Conservation (phyloP, 2,888 invertebrate species). For the Chydorus sphaericus region DNA sequence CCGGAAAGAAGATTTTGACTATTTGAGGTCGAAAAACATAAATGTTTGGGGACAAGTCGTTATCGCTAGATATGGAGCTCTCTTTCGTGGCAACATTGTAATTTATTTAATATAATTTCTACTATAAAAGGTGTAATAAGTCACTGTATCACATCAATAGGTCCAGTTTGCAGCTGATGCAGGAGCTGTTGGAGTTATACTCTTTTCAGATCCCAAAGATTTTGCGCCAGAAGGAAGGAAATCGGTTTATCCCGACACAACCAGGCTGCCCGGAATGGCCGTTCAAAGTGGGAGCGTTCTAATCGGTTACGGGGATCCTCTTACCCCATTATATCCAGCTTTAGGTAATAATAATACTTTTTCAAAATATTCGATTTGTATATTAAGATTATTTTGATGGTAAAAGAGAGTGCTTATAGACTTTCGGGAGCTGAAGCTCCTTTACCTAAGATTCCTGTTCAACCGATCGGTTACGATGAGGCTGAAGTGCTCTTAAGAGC, state of each 20-base stretch:
- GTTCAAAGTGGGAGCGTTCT: constrained; percentile 33
- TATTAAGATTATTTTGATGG: neutral
- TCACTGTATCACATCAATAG: neutral
- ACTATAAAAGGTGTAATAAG: too few relatives aligned
- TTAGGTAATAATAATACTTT: constrained; percentile 25
- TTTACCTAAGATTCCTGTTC: constrained; percentile 29
- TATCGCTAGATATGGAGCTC: constrained; percentile 35
- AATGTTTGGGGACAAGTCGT: constrained; percentile 31
- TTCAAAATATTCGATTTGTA: too few relatives aligned
- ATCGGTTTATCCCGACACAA: constrained; percentile 24
- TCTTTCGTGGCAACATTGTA: constrained; percentile 34
- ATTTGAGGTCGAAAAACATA: constrained; percentile 24
- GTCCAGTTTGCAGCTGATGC: constrained; percentile 22
- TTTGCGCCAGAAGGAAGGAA: constrained; percentile 24
- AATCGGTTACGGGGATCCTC: constrained; percentile 31
- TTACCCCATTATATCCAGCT: constrained; percentile 36
- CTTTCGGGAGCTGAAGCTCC: constrained; percentile 20
- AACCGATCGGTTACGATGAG: constrained; percentile 31
- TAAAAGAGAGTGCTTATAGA: constrained; percentile 23
- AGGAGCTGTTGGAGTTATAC: constrained; percentile 30
- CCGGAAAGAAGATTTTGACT: constrained; percentile 29
- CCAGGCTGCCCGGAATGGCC: constrained; percentile 34
- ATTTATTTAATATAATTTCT: too few relatives aligned
- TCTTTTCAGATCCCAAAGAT: constrained; percentile 31
- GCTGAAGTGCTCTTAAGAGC: constrained; percentile 24